These are phyloP conservation scores for Pseudorasbora parva DNA, from an alignment of 2,113 vertebrate genomes.

Conservation along the genomic window DNA sequence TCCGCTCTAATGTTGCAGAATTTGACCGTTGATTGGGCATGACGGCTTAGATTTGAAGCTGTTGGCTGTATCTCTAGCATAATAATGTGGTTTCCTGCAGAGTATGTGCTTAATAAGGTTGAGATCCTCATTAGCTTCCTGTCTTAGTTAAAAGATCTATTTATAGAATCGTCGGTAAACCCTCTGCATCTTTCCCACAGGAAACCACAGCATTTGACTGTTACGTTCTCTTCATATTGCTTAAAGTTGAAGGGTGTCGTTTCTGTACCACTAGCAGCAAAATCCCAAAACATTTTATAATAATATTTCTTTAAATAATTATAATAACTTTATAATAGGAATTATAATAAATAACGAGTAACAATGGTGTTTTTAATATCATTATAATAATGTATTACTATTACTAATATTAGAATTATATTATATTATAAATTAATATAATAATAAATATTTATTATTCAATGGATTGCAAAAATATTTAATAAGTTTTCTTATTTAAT, in stretches of 20 bases:
- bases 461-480: too few species aligned
- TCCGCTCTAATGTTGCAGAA: background rate
- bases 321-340: background rate
- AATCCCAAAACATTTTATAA: background rate
- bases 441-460: too few species aligned
- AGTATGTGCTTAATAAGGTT: background rate
- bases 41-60: background rate
- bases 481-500: too few species aligned
- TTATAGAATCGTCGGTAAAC: background rate
- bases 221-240: background rate
- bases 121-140: slow-evolving; percentile 3
- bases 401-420: too few species aligned
- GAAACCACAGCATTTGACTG: slow-evolving; percentile 3
- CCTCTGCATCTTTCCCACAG: slow-evolving; percentile 8
- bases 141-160: background rate
- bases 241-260: background rate
- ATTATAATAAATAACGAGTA: too few species aligned
- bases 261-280: background rate
- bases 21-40: background rate
- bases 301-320: background rate
- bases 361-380: too few species aligned
- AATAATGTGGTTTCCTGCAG: slow-evolving; percentile 12
- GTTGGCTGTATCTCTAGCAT: background rate
- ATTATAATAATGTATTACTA: too few species aligned
- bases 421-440: too few species aligned